Evolutionary conservation across 2,797 vertebrate genomes (phyloP), one percentile per base, ranked within the genome.

Genomic region (Alauda arvensis): DNA sequence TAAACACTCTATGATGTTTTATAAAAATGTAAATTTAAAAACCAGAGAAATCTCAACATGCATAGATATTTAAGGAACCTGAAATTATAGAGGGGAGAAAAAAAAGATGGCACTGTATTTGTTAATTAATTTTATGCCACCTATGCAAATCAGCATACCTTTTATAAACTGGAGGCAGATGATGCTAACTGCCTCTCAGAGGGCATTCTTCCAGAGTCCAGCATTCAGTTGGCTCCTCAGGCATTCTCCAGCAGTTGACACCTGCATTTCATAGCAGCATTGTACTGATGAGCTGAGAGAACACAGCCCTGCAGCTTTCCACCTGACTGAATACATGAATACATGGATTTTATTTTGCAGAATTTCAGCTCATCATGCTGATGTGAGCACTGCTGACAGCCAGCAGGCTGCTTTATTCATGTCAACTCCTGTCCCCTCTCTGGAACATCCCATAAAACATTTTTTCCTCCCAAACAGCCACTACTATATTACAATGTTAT

Each of bases 161-260:
- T 91, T 96, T 97, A 61, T 75, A 82, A 91, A 97, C 68, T 33
- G 96, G 95, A 74, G 92, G 81, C 89, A 96, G 95, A n/a, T 93
- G 94, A 37, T 83, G 81, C 28, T 96, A 90, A 66, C 83, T 97
- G 80, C 96, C 94, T 93, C 93, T 94, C 76, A 97, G 70, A 60
- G 97, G 88, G n/a, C 34, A 34, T 62, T 97, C 96, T 82, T 98
- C 97, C 42, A 96, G 93, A 52, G 97, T 97, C 97, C 96, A 97
- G 5, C 96, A 97, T 80, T 97, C 96, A 57, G 83, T 96, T 65
- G 96, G 77, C 80, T 97, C 97, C 9, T 94, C 96, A 34, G 96
- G 97, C 43, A 96, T 95, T 57, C 96, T 90, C 96, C 97, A 97
- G 85, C 95, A 97, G 92, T 97, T 97, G 57, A 97, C 95, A 89